Conservation (phyloP, 1,140 invertebrate species). For the Sipha flava region DNA sequence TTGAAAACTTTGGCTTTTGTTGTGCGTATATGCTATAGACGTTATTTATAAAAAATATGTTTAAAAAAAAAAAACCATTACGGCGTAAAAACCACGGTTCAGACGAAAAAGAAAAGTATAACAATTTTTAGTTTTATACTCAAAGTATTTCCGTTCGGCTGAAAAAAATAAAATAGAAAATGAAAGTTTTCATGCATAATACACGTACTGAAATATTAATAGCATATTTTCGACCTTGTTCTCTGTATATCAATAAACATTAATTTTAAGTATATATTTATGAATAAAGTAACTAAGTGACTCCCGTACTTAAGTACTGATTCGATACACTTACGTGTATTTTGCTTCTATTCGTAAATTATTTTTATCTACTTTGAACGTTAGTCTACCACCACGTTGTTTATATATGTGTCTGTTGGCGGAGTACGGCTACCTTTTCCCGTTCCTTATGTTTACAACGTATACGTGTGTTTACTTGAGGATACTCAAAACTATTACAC, state of each 20-base stretch:
- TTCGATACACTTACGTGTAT: not conserved
- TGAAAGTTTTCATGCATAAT: not conserved
- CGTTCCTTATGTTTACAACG: too few relatives aligned
- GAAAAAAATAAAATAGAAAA: too few relatives aligned
- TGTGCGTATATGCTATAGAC: not conserved
- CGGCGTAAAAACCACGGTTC: not conserved
- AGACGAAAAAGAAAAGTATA: not conserved
- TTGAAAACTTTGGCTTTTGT: not conserved
- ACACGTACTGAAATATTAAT: not conserved
- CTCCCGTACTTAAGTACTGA: not conserved
- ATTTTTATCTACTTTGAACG: not conserved
- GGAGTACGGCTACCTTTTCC: too few relatives aligned
- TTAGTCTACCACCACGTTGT: too few relatives aligned
- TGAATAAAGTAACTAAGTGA: not conserved
- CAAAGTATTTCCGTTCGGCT: too few relatives aligned
- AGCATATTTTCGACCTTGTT: not conserved
- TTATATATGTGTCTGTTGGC: too few relatives aligned
- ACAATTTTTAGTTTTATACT: not conserved
- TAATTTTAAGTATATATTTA: too few relatives aligned
- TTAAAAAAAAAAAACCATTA: not conserved
- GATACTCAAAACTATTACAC: too few relatives aligned
- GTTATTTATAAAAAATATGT: too few relatives aligned
- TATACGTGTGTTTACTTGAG: too few relatives aligned
- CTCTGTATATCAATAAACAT: too few relatives aligned
- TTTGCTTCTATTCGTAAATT: not conserved